phyloP scores from a whole-genome alignment of 2,888 invertebrate species.

The Himalopsyche japonica region DNA sequence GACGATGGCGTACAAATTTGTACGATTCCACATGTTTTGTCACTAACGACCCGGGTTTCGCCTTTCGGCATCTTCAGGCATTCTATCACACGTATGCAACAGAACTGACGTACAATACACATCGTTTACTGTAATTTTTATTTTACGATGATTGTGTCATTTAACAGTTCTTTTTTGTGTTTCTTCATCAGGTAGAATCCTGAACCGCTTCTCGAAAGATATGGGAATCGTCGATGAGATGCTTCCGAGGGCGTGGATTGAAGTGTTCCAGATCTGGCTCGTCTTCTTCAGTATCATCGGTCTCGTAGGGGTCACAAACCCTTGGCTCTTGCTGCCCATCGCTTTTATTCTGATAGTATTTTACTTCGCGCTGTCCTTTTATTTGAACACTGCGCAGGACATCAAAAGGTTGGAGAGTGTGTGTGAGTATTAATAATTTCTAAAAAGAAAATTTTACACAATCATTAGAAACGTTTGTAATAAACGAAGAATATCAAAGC shows the following conservation, averaged over 20 bases:
- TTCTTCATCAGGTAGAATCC: conserved; percentile 60
- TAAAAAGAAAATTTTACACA: too few relatives aligned
- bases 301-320: conserved; percentile 72
- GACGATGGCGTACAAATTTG: too few relatives aligned
- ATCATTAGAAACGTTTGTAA: too few relatives aligned
- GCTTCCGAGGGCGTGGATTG: conserved; percentile 63
- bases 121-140: too few relatives aligned
- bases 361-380: conserved; percentile 69
- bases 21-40: too few relatives aligned
- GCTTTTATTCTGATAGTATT: conserved; percentile 68
- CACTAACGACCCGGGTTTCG: too few relatives aligned
- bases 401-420: conserved; percentile 76
- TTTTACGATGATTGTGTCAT: too few relatives aligned
- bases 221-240: conserved; percentile 67
- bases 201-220: conserved; percentile 79
- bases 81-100: too few relatives aligned
- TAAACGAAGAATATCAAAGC: too few relatives aligned
- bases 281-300: conserved; percentile 77
- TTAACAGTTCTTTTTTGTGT: neutral
- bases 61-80: too few relatives aligned
- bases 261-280: conserved; percentile 65
- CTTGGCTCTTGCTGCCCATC: conserved; percentile 68
- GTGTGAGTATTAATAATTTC: conserved; percentile 54
- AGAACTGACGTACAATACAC: too few relatives aligned
- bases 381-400: conserved; percentile 75